A percentile compares a stretch with the other conserved stretches of the same genome.
Evolutionary conservation across 1,140 invertebrate genomes (phyloP).

Genomic region (Himalopsyche phryganea): DNA sequence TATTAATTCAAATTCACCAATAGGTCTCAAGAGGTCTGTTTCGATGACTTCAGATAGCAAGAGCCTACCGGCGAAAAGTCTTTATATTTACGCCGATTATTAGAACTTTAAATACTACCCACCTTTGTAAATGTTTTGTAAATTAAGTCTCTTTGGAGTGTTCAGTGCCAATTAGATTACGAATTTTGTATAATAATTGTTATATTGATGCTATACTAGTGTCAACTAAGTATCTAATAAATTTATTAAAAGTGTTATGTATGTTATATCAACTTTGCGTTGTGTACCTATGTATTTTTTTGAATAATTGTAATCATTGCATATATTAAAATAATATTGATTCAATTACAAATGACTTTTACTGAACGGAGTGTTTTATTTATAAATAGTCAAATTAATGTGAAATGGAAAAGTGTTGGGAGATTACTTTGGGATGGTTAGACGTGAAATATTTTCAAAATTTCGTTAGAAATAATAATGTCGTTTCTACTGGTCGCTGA

Average conservation of each 20-base stretch:
- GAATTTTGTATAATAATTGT: constrained; percentile 7
- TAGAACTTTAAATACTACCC: constrained; percentile 14
- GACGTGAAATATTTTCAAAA: too few species aligned
- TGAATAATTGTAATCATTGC: neutral
- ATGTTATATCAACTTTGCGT: too few species aligned
- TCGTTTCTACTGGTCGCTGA: too few species aligned
- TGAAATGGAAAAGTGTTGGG: too few species aligned
- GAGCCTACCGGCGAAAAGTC: constrained; percentile 9
- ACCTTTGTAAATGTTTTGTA: constrained; percentile 22
- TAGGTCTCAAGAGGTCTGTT: constrained; percentile 17
- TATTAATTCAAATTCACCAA: constrained; percentile 4
- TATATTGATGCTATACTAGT: too few species aligned
- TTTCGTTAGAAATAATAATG: too few species aligned
- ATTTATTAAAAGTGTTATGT: too few species aligned
- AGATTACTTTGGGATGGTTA: too few species aligned
- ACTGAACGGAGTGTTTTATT: neutral
- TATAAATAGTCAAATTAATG: neutral
- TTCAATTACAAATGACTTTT: neutral
- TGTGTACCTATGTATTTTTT: too few species aligned
- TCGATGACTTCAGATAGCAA: constrained; percentile 22
- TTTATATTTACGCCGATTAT: constrained; percentile 25
- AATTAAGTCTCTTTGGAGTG: constrained; percentile 16
- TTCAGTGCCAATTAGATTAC: constrained; percentile 19
- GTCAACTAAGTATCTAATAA: too few species aligned
- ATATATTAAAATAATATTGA: neutral